Conservation (phyloP, 53 echinoderm and acorn worm species). For the Apostichopus leukothele region DNA sequence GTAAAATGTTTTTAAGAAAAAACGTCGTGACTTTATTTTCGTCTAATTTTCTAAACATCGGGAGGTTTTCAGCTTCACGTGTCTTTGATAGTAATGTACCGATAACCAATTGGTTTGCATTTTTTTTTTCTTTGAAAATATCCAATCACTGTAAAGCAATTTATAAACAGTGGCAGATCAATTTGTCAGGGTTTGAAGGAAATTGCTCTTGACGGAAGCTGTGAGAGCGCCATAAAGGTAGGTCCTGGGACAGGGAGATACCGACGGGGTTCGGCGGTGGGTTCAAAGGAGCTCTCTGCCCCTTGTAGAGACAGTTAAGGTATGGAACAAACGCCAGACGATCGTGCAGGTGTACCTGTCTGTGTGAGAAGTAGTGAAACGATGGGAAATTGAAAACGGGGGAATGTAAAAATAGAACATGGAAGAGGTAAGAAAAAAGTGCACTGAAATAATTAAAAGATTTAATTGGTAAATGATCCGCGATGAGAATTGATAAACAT, state of each 20-base stretch:
- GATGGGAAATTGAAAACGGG: too few species aligned
- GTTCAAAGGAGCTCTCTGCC: constrained; percentile 18
- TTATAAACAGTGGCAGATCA: constrained; percentile 46
- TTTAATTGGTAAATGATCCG: not conserved
- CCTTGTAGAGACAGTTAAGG: constrained; percentile 11
- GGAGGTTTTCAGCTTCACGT: constrained; percentile 26
- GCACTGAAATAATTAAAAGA: not conserved
- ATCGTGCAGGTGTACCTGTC: not conserved
- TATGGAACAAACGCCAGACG: not conserved
- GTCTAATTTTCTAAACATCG: constrained; percentile 23
- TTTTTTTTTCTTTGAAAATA: not conserved
- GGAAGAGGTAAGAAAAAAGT: not conserved
- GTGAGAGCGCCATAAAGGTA: not conserved
- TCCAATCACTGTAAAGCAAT: constrained; percentile 26
- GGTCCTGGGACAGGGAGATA: not conserved
- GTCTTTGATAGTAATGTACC: constrained; percentile 18
- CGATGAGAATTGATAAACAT: not conserved
- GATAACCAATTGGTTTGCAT: not conserved
- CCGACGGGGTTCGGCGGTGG: constrained; percentile 16
- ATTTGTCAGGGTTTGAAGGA: constrained; percentile 27
- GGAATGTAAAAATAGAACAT: too few species aligned
- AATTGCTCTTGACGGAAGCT: constrained; percentile 33
- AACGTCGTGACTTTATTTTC: not conserved
- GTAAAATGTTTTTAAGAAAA: constrained; percentile 4
- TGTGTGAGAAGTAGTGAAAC: not conserved